Percentiles rank a stretch among this genome's conserved stretches.
These are phyloP conservation scores for Edolisoma coerulescens DNA, from an alignment of 2,113 vertebrate species.

Conservation along the genomic window DNA sequence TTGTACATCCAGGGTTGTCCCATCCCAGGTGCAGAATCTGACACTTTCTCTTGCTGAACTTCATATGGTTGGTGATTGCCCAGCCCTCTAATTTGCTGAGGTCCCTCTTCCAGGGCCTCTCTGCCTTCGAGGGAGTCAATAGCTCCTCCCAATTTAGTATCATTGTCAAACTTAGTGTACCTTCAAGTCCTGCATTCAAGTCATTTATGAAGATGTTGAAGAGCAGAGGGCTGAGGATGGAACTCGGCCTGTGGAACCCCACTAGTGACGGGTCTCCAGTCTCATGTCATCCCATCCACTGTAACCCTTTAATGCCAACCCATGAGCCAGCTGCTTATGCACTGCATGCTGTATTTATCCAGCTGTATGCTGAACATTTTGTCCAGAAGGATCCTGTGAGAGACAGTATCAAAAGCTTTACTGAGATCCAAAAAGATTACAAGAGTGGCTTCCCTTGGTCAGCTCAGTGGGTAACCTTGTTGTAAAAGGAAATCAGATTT, in stretches of 20 bases:
- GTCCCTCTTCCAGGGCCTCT: not conserved
- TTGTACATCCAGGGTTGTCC: not conserved
- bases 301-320: fast-evolving
- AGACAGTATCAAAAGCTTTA: not conserved
- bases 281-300: not conserved
- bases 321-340: not conserved
- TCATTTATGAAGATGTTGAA: not conserved
- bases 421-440: not conserved
- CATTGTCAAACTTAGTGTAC: not conserved
- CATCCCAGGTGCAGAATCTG: not conserved
- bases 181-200: not conserved
- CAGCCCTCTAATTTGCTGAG: not conserved
- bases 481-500: not conserved
- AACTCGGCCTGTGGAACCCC: not conserved
- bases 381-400: not conserved
- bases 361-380: not conserved
- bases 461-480: not conserved
- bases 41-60: not conserved
- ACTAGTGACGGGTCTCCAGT: not conserved
- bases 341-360: not conserved
- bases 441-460: not conserved
- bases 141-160: not conserved
- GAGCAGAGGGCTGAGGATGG: not conserved
- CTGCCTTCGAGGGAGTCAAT: not conserved
- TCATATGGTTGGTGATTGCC: not conserved